Conservation (phyloP, 2,797 vertebrate genomes). For the Podargus strigoides region DNA sequence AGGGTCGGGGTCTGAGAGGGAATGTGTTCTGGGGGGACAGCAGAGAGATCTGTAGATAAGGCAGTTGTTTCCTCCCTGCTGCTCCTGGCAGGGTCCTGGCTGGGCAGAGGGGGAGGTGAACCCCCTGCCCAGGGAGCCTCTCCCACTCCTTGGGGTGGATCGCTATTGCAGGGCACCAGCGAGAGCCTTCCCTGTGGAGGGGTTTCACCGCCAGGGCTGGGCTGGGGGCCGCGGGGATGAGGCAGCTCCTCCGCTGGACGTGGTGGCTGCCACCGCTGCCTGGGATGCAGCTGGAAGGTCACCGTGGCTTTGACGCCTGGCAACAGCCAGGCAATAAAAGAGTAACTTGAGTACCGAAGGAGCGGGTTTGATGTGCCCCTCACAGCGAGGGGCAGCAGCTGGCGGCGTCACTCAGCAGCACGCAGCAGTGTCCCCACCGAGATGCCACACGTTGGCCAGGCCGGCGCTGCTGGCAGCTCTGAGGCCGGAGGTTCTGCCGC, state of each 20-base stretch:
- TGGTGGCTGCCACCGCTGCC: background rate
- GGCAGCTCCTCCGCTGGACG: background rate
- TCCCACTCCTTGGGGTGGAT: too few species aligned
- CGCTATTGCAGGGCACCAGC: too few species aligned
- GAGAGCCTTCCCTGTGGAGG: too few species aligned
- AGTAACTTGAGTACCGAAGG: background rate
- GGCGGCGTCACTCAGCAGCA: background rate
- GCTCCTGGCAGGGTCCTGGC: too few species aligned
- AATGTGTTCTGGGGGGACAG: background rate
- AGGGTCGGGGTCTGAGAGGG: background rate
- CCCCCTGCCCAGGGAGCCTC: background rate
- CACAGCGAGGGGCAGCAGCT: background rate
- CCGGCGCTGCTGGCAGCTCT: background rate
- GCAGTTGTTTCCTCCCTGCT: background rate
- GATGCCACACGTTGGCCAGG: rapidly evolving
- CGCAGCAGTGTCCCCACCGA: background rate
- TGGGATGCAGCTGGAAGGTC: background rate
- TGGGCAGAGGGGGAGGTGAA: background rate
- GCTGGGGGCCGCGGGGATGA: background rate
- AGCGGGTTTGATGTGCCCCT: background rate
- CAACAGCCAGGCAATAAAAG: background rate
- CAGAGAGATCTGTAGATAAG: background rate
- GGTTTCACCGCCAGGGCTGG: too few species aligned
- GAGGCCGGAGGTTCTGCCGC: background rate
- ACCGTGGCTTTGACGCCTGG: rapidly evolving